A percentile compares a stretch with the other conserved stretches of the same genome.
Evolutionary conservation across 2,797 vertebrate genomes (phyloP).

Genomic region (Diglossa cyanea): DNA sequence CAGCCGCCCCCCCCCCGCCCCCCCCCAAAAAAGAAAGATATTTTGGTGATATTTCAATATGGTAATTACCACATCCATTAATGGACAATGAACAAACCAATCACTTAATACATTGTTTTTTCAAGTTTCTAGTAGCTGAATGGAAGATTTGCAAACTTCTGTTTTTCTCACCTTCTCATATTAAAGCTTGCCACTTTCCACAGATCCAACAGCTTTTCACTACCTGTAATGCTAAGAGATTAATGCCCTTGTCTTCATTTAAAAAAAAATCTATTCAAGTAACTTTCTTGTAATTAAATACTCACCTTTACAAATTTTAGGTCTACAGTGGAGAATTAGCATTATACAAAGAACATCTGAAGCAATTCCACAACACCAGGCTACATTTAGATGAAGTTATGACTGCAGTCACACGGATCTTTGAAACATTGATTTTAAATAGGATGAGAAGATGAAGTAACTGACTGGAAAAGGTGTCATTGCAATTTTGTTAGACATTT

Average conservation of each 20-base stretch:
- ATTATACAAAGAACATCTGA: neutral
- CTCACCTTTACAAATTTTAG: neutral
- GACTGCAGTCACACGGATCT: neutral
- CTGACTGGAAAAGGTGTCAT: neutral
- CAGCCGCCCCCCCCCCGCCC: rapidly evolving
- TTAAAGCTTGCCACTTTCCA: neutral
- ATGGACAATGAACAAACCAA: neutral
- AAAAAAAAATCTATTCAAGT: neutral
- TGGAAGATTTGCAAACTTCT: neutral
- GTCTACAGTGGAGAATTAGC: neutral
- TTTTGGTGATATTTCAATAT: neutral
- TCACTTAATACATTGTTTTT: neutral
- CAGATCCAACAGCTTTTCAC: neutral
- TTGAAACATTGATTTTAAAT: neutral
- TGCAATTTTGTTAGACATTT: neutral
- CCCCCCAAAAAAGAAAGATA: no score
- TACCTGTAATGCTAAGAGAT: neutral
- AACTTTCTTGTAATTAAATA: neutral
- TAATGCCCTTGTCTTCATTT: neutral
- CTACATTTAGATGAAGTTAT: neutral
- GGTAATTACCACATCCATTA: neutral
- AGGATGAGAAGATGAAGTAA: neutral
- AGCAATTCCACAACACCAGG: neutral
- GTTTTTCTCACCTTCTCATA: neutral
- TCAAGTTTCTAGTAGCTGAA: neutral